Evolutionary conservation across 2,888 invertebrate genomes (phyloP), one percentile per base, ranked within the genome.

Genomic region (Melanophora roralis): DNA sequence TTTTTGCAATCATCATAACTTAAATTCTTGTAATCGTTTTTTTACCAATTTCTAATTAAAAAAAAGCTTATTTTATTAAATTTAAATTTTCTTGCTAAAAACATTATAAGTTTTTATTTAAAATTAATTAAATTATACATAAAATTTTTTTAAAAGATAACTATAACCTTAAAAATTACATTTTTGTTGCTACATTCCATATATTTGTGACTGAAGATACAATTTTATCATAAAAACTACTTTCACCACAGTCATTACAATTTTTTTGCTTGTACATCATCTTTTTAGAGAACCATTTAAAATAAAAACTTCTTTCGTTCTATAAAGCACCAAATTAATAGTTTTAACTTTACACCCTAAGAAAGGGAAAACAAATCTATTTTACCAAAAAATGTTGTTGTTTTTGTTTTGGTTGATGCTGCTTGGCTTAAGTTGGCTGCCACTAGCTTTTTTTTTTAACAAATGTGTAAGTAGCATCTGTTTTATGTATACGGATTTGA

Each of bases 391-490:
- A 21, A 45, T 67, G 12, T 43, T 49, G 21, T 49, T 32, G 19
- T 59, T 74, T 16, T 43, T 27, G 43, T 7, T 55, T 23, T 23
- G 45, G n/a, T 6, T 57, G 21, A 7, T 34, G 16, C 40, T 32
- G 19, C 23, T 47, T 43, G 43, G 32, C 34, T 47, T 49, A 55
- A 45, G 27, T 67, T 67, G 14, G 71, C 43, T 60, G 51, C 40
- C 19, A 71, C 14, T 32, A 32, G 21, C 32, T 49, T 51, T 49
- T 32, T 7, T 6, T 11, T 49, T 3, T 3, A 55, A 51, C 14
- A 45, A 47, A 65, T 67, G 51, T 40, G 16, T 16, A 57, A 76
- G 76, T 73, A 80, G 80, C 80, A 80, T 80, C 80, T 80, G 80
- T 59, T 80, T 49, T 76, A 68, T 76, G 76, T 51, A 53, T 69